Base-by-base conservation (phyloP, 2,888 invertebrate genomes). In the Dusona sp. region DNA sequence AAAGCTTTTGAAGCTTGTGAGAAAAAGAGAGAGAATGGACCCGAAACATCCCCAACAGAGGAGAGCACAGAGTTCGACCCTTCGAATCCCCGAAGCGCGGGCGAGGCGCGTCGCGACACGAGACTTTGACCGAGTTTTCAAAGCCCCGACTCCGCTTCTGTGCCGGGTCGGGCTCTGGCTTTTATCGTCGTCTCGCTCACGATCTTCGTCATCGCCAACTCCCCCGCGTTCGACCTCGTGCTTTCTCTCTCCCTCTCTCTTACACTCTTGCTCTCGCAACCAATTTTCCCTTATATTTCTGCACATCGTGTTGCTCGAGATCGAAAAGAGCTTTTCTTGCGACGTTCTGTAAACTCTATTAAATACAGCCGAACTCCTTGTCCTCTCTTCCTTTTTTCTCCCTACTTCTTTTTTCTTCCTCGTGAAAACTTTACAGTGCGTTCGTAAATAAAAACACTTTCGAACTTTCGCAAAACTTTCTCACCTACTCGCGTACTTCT, bases 101-200 rank as follows among this genome's bases (percentile, higher is more conserved):
- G 89, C 89, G 89, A 88, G 87, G 89, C 90, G 90, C 90, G 90
- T 89, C 89, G 89, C 87, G 92, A 91, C 68, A 78, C 92, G 93
- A 93, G 93, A 93, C 93, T 93, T 93, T 93, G 93, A 93, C 93
- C 93, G 93, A 93, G 93, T 93, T 93, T 93, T 93, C 92, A 92
- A 90, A 91, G 83, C 33, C 54, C 79, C 73, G 61, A 25, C 54
- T 51, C 67, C 70, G 70, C 45, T 48, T 70, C 70, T 91, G 91
- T 91, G 88, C 91, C 91, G 90, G 90, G 88, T 75, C 61, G 61
- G 29, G 87, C 85, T 51, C 61, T 61, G 75, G 73, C 87, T 86
- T 87, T 85, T 86, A 85, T 89, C 87, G 88, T 87, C 72, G 68
- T 84, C 87, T 83, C 83, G 75, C 85, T 74, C 87, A 84, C 80